Evolutionary conservation across 2,113 vertebrate species (phyloP).

Genomic region (Pseudonaja textilis): DNA sequence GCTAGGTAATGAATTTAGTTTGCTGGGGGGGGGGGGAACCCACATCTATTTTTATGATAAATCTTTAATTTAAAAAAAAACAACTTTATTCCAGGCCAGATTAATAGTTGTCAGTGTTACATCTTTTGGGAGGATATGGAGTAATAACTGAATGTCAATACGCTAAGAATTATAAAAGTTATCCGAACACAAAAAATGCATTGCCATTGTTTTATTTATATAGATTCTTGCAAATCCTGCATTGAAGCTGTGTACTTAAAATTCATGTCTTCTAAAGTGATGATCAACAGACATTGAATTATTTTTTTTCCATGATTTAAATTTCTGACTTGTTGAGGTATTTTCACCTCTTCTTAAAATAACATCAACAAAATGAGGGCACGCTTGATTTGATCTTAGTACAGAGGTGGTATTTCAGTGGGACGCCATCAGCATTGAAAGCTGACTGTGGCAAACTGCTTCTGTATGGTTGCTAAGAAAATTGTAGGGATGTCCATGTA

Average conservation of each 20-base stretch:
- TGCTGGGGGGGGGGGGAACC: neutral
- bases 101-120: neutral
- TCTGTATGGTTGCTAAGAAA: neutral
- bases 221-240: neutral
- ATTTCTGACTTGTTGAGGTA: neutral
- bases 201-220: neutral
- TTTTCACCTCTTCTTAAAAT: neutral
- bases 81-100: neutral
- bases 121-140: neutral
- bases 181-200: neutral
- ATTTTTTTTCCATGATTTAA: neutral
- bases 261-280: neutral
- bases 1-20: neutral
- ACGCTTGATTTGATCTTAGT: neutral
- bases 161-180: neutral
- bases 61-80: neutral
- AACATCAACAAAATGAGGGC: neutral
- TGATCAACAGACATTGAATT: neutral
- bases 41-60: neutral
- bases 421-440: neutral
- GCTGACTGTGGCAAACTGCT: neutral
- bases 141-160: neutral
- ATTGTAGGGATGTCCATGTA: neutral
- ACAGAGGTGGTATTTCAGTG: neutral
- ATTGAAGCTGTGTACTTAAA: neutral